Conservation (phyloP, 2,113 vertebrate species). For the Dromaius novaehollandiae region DNA sequence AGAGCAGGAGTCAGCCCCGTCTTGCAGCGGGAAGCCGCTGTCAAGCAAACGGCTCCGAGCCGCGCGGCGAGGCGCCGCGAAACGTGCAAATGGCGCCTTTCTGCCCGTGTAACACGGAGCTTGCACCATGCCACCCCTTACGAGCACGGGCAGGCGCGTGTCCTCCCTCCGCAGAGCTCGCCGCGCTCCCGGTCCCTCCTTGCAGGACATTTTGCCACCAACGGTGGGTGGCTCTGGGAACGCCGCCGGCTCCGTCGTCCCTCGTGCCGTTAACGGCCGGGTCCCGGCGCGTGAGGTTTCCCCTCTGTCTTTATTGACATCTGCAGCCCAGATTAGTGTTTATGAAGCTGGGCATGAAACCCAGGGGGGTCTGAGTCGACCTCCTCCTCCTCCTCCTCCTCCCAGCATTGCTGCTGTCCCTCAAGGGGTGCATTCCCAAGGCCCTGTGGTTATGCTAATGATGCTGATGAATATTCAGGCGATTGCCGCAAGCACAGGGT, state of each 20-base stretch:
- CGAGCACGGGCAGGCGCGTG: too few species aligned
- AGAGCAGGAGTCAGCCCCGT: background rate
- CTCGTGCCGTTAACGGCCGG: background rate
- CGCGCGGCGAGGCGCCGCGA: too few species aligned
- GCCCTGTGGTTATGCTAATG: slow-evolving; percentile 53
- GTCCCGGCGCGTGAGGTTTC: background rate
- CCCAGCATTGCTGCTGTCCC: background rate
- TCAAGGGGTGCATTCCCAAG: background rate
- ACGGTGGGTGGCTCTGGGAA: background rate
- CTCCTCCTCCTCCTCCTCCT: background rate
- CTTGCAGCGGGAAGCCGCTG: background rate
- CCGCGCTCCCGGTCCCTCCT: background rate
- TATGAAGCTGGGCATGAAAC: background rate
- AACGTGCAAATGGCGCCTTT: too few species aligned
- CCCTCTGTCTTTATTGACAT: background rate
- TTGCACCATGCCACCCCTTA: too few species aligned
- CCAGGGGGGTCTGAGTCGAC: background rate
- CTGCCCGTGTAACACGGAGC: too few species aligned
- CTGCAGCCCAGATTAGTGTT: background rate
- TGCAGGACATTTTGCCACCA: background rate
- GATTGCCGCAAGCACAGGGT: slow-evolving; percentile 29
- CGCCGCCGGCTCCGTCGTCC: too few species aligned
- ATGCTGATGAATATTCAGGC: slow-evolving; percentile 55
- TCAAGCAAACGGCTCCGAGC: background rate
- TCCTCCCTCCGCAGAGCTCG: too few species aligned